Conservation (phyloP, 2,113 vertebrate genomes). For the Mohoua ochrocephala region DNA sequence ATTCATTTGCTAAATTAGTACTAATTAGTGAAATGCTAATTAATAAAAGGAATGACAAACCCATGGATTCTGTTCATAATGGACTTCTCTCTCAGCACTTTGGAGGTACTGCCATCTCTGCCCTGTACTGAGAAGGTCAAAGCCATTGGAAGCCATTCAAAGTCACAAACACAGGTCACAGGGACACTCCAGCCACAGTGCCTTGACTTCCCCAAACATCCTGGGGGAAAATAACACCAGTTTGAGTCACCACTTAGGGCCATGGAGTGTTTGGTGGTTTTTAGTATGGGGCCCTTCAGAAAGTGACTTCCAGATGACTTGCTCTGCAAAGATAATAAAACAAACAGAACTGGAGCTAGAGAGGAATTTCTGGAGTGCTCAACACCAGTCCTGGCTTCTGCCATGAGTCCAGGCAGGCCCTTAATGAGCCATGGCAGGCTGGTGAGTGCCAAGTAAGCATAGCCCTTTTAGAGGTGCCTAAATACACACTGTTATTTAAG, state of each 20-base stretch:
- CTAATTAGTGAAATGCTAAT: not conserved
- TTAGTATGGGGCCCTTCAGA: not conserved
- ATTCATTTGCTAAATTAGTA: not conserved
- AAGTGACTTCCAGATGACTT: not conserved
- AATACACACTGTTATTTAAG: not conserved
- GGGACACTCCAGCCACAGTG: not conserved
- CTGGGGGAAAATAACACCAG: not conserved
- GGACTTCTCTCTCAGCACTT: not conserved
- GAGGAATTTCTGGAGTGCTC: constrained; percentile 45
- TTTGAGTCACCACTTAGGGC: not conserved
- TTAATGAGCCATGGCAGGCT: not conserved
- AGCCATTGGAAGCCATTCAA: not conserved
- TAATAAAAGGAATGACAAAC: not conserved
- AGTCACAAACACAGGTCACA: not conserved
- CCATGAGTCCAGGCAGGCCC: not conserved
- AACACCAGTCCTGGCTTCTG: not conserved
- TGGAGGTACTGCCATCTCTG: not conserved
- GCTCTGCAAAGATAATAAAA: constrained; percentile 14
- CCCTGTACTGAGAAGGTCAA: not conserved
- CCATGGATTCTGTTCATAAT: not conserved
- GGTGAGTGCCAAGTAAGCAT: constrained; percentile 16
- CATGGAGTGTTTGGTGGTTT: not conserved
- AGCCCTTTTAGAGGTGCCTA: constrained; percentile 2
- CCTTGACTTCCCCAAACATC: not conserved
- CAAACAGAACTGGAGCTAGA: constrained; percentile 29